Percentiles rank a stretch among this genome's conserved stretches.
Conservation (phyloP, 2,113 vertebrate species). For the Clarias gariepinus region DNA sequence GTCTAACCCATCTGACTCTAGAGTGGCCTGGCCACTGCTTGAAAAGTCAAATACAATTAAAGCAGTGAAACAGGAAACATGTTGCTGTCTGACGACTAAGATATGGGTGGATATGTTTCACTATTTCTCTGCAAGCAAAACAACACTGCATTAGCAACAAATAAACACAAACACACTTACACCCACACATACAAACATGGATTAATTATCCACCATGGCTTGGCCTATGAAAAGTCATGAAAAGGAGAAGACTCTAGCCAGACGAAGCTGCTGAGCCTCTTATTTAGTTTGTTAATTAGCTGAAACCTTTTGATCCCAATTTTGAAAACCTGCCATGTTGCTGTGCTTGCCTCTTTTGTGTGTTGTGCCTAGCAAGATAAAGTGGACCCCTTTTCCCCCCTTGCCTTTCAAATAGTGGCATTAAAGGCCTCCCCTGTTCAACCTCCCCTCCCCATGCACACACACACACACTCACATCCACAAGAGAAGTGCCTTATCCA, state of each 20-base stretch:
- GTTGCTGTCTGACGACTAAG: constrained; percentile 46
- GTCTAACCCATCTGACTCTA: constrained; percentile 67
- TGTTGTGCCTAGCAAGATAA: constrained; percentile 67
- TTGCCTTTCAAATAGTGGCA: constrained; percentile 63
- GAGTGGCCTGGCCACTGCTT: constrained; percentile 54
- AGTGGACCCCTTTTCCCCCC: constrained; percentile 57
- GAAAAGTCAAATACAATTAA: constrained; percentile 68
- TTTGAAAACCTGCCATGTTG: constrained; percentile 70
- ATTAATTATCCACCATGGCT: constrained; percentile 26
- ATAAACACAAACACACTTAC: constrained; percentile 45
- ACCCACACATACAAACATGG: constrained; percentile 28
- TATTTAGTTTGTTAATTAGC: constrained; percentile 79
- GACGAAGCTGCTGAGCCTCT: constrained; percentile 64
- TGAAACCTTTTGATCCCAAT: constrained; percentile 78
- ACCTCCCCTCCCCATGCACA: constrained; percentile 15
- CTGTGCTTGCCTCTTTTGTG: constrained; percentile 65
- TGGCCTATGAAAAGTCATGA: constrained; percentile 38
- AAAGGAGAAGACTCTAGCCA: constrained; percentile 52
- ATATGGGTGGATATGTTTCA: constrained; percentile 6
- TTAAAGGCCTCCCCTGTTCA: constrained; percentile 49
- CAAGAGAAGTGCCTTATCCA: constrained; percentile 60
- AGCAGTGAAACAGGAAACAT: constrained; percentile 51
- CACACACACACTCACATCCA: constrained; percentile 3
- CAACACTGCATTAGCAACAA: constrained; percentile 18
- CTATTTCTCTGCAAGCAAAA: constrained; percentile 9